Evolutionary conservation across 2,797 vertebrate genomes (phyloP), one percentile per base, ranked within the genome.

Genomic region (Lepus oiostolus): DNA sequence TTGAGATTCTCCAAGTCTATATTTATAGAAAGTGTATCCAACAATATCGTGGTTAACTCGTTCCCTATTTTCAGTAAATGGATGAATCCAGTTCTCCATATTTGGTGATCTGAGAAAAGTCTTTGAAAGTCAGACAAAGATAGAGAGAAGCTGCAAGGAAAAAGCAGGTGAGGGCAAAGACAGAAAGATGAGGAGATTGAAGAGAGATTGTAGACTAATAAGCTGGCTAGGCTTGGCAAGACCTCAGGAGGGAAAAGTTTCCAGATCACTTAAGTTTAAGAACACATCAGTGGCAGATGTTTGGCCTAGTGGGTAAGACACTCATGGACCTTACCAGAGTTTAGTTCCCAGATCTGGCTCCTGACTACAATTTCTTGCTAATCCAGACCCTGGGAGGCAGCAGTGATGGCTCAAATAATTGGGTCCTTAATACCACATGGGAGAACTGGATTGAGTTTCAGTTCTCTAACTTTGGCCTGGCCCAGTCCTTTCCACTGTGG

Each of bases 101-200:
- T 71, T 67, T 83, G 42, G 13, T 63, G 10, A 71, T 63, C 42
- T 63, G 7, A 91, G 71, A 84, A 84, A 38, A 32, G 4, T 1
- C 16, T 91, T 70, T 42, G 32, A 72, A 68, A 91, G 54, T 28
- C 76, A 90, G 21, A 86, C 22, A 68, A 74, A 82, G 42, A 81
- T 58, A 24, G 65, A n/a, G 26, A 35, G 47, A 68, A 70, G 4
- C 2, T 16, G 74, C n/a, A 42, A 76, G 28, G 71, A 85, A 35
- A 26, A 72, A 81, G 54, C 7, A 95, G 84, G 32, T 26, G 72
- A 87, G 4, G 3, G 22, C 38, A 79, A 67, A 60, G 12, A 19
- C 11, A 77, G 12, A 81, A 17, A 32, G 38, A 30, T 88, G 71
- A 75, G 19, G 79, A n/a, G 8, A 0, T 21, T 71, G n/a, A 28